These are phyloP conservation scores for Drosophila sechellia DNA, from an alignment of 1,140 invertebrate genomes.

Conservation along the genomic window DNA sequence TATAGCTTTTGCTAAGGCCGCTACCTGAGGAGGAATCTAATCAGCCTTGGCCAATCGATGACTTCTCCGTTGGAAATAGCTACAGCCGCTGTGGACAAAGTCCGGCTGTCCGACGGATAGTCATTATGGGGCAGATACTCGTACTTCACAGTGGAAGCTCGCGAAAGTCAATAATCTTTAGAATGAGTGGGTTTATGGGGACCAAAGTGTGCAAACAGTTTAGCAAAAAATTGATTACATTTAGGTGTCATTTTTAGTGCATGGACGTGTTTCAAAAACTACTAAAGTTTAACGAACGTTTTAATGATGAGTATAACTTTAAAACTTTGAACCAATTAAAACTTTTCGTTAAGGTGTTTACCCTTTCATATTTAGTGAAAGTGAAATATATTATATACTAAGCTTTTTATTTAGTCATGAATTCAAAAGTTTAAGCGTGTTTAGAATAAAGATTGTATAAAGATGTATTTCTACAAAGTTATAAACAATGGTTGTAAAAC, in stretches of 20 bases:
- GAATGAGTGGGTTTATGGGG: background rate
- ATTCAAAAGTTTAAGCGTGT: too few relatives aligned
- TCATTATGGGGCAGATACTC: conserved; percentile 22
- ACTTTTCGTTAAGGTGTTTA: background rate
- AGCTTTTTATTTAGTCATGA: too few relatives aligned
- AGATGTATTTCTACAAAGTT: too few relatives aligned
- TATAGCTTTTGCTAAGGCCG: conserved; percentile 6
- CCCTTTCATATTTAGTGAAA: too few relatives aligned
- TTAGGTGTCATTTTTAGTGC: background rate
- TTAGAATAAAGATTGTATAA: too few relatives aligned
- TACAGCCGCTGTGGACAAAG: conserved; percentile 27
- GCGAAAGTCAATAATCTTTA: conserved; percentile 9
- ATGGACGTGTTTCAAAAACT: background rate
- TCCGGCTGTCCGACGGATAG: conserved; percentile 21
- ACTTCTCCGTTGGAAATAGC: conserved; percentile 22
- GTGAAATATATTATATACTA: too few relatives aligned
- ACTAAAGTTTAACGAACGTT: background rate
- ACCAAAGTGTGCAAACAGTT: background rate
- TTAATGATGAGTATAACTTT: background rate
- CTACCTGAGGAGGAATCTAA: conserved; percentile 31
- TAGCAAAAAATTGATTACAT: background rate
- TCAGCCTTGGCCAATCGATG: conserved; percentile 35
- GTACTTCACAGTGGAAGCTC: conserved; percentile 1
- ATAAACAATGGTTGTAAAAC: too few relatives aligned
- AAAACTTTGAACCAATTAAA: background rate